Evolutionary conservation across 1,140 invertebrate genomes (phyloP), one percentile per base, ranked within the genome.

Genomic region (Frieseomelitta varia): DNA sequence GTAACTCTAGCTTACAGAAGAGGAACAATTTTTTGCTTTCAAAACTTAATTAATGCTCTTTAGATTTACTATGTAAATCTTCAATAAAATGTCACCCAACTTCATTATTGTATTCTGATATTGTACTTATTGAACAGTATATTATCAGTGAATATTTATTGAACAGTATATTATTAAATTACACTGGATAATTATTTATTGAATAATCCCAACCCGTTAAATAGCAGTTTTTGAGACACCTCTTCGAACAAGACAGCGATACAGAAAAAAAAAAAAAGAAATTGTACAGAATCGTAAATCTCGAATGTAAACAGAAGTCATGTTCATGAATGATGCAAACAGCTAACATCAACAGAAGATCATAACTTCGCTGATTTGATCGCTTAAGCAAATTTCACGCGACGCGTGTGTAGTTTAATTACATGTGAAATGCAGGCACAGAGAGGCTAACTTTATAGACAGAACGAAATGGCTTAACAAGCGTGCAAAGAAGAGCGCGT

Each of bases 321-420:
- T 53, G 27, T 53, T 61, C 24, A 74, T 81, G 69, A 81, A 81
- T 74, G 47, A 58, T 65, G 39, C 61, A 65, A 56, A 58, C 14
- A 47, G 17, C 17, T 3, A 47, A 68, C 34, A 47, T 65, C 61
- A 67, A 78, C 47, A 39, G 11, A 65, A 14, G 14, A 6, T 14
- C n/a, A 1, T 63, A n/a, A 21, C n/a, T 63, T 27, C 2, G 24
- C 19, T 2, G 39, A 53, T 6, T 51, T n/a, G n/a, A 8, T 27
- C 47, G 27, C 27, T 30, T 19, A 21, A 74, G 39, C 24, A 72
- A 27, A 72, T 72, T 72, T 51, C 47, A 53, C 24, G 53, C 34
- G 67, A 68, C 6, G 15, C 1, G 19, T 2, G 19, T 19, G 11
- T 61, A 14, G 21, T 14, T 69, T 21, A 30, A 69, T 2, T 47